Base-by-base conservation (phyloP, 2,888 invertebrate species). In the Leptura quadrifasciata region DNA sequence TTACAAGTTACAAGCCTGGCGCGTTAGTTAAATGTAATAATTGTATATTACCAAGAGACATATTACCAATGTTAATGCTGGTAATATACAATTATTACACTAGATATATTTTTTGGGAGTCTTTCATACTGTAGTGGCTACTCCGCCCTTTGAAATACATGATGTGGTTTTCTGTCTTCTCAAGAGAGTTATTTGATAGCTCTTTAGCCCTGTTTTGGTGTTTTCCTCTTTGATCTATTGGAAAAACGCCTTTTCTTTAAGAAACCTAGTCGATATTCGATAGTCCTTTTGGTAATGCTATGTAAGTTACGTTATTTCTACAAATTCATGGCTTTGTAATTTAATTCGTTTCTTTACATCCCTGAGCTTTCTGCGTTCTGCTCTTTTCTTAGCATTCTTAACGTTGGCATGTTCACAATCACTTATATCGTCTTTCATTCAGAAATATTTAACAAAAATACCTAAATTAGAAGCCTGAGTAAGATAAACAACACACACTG, bases 121-220 rank as follows among this genome's bases (percentile, higher is more conserved):
- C 79, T 69, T 81, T 75, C 67, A 79, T 63, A 70, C 72, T 77
- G 72, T 77, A 81, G 73, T 79, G 82, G 75, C n/a, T n/a, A n/a
- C n/a, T n/a, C n/a, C n/a, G n/a, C 81, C 81, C 79, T 75, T 78
- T 81, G 78, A 82, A 82, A 69, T 81, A 80, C 60, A 72, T 79
- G 55, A 83, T 81, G 64, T 82, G 80, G 20, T 80, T 78, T 47
- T 39, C 39, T 24, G 72, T 61, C 17, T 4, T 35, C 57, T 72
- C 58, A 20, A 47, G 27, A 21, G 65, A 54, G 17, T 70, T 47
- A 55, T 31, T 20, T 18, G 17, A 27, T 55, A 76, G 55, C 60
- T 76, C 69, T 27, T 68, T 31, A 57, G 57, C 55, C 5, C 64
- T 31, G 35, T 69, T 71, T 47, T 74, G 65, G 52, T 74, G 54